phyloP scores from a whole-genome alignment of 2,888 invertebrate species.

The Andrena marginata region DNA sequence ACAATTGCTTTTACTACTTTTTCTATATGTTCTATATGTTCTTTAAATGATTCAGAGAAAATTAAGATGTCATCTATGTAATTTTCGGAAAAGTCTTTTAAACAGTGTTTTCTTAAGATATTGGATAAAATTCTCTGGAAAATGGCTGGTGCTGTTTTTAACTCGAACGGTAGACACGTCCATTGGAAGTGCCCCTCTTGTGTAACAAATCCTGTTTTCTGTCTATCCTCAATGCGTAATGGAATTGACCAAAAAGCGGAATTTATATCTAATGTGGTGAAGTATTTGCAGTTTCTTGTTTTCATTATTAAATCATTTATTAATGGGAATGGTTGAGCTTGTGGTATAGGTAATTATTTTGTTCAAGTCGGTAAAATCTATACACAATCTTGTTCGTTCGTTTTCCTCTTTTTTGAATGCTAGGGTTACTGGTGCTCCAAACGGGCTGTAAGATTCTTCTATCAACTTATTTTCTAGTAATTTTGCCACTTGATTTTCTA shows the following conservation, averaged over 20 bases:
- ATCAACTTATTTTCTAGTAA: constrained; percentile 29
- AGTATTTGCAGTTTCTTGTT: constrained; percentile 62
- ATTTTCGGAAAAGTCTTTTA: constrained; percentile 6
- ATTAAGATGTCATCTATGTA: background rate
- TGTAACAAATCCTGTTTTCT: too few species aligned
- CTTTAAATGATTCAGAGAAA: background rate
- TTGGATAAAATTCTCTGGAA: constrained; percentile 4
- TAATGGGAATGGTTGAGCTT: constrained; percentile 47
- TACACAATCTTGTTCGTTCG: too few species aligned
- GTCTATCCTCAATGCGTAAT: constrained; percentile 33
- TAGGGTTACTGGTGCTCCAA: background rate
- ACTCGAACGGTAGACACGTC: constrained; percentile 63
- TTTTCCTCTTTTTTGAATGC: too few species aligned
- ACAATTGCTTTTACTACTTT: background rate
- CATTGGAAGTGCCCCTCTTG: constrained; percentile 22
- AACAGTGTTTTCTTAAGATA: background rate
- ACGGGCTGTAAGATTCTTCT: constrained; percentile 67
- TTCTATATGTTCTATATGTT: background rate
- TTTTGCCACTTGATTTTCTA: background rate
- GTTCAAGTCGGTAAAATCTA: too few species aligned
- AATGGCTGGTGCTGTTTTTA: constrained; percentile 62
- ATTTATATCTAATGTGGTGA: constrained; percentile 68
- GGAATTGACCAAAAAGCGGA: constrained; percentile 73
- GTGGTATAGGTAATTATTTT: background rate
- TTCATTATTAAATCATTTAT: constrained; percentile 64